Conservation (phyloP, 2,797 vertebrate genomes). For the Anguilla pacifica region DNA sequence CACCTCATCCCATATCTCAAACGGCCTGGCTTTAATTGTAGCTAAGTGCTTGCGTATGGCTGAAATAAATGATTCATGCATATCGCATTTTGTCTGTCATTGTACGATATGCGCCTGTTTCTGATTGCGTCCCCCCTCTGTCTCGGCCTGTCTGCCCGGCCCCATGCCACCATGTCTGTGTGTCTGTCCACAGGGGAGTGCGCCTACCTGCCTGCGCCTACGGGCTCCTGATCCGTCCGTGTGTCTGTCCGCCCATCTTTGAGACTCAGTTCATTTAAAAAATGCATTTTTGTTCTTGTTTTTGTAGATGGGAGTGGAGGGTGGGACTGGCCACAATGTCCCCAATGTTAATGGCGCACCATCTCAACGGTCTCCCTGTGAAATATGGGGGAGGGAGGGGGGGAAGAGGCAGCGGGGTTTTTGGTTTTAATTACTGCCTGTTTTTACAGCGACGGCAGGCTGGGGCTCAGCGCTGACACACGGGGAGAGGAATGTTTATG, state of each 20-base stretch:
- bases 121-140: neutral
- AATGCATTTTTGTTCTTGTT: neutral
- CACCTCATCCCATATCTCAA: conserved; percentile 13
- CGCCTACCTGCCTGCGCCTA: neutral
- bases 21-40: conserved; percentile 17
- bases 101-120: neutral
- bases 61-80: neutral
- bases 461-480: conserved; percentile 75
- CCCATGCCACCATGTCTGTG: neutral
- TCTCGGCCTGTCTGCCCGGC: conserved; percentile 45
- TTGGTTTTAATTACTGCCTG: conserved; percentile 77
- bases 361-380: conserved; percentile 50
- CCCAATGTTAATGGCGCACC: conserved; percentile 46
- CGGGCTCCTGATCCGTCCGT: neutral
- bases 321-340: neutral
- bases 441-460: conserved; percentile 74
- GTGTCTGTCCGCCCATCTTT: neutral
- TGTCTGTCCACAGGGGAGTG: neutral
- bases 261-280: neutral
- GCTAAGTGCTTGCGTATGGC: conserved; percentile 1
- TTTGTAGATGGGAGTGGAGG: neutral
- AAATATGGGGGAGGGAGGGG: conserved; percentile 56
- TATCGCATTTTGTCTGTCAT: neutral
- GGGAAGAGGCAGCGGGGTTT: conserved; percentile 51
- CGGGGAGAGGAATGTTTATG: conserved; percentile 78